Percentiles rank a stretch among this genome's conserved stretches.
These are phyloP conservation scores for Morpho helenor DNA, from an alignment of 2,888 invertebrate genomes.

Conservation along the genomic window DNA sequence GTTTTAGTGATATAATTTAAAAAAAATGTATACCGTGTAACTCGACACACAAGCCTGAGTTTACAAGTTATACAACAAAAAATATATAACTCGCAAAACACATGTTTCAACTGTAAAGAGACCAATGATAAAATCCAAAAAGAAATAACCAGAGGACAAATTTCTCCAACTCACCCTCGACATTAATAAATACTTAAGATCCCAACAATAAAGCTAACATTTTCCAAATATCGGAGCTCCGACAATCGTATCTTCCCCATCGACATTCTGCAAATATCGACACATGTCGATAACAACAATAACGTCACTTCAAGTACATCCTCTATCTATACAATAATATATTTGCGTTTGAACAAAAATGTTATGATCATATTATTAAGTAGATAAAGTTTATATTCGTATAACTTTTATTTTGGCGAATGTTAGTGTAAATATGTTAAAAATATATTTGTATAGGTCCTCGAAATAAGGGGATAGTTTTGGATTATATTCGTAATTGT, in stretches of 20 bases:
- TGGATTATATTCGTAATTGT: conserved; percentile 70
- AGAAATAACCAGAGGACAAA: not conserved
- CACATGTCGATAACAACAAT: conserved; percentile 68
- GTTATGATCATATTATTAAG: conserved; percentile 24
- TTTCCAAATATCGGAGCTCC: conserved; percentile 24
- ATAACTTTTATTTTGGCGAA: conserved; percentile 16
- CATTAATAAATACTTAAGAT: conserved; percentile 19
- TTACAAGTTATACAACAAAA: too few relatives aligned
- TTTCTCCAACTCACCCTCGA: not conserved
- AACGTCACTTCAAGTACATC: conserved; percentile 50
- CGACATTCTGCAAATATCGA: conserved; percentile 37
- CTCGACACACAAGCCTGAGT: too few relatives aligned
- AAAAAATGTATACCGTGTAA: too few relatives aligned
- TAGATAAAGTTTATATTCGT: conserved; percentile 27
- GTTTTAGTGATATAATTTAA: too few relatives aligned
- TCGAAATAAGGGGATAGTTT: conserved; percentile 63
- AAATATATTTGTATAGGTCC: conserved; percentile 53
- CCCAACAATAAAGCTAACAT: conserved; percentile 19
- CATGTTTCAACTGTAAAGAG: too few relatives aligned
- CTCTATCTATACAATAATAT: conserved; percentile 40
- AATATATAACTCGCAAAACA: too few relatives aligned
- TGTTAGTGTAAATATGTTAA: conserved; percentile 24
- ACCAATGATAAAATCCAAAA: too few relatives aligned
- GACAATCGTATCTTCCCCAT: conserved; percentile 37
- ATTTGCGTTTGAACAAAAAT: conserved; percentile 11